These are phyloP conservation scores for Drosophila setifemur DNA, from an alignment of 1,140 invertebrate genomes.

Conservation along the genomic window DNA sequence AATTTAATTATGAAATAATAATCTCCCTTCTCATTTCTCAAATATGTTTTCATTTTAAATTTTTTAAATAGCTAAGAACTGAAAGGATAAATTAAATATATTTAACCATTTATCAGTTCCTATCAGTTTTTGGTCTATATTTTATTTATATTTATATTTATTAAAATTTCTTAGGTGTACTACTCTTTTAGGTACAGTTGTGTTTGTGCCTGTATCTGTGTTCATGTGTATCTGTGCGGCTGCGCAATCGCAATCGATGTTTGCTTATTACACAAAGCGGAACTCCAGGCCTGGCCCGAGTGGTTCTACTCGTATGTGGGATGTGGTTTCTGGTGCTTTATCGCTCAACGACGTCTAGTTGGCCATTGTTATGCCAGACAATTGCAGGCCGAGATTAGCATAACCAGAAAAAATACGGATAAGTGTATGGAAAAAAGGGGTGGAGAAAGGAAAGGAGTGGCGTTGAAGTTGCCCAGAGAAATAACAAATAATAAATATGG, in stretches of 20 bases:
- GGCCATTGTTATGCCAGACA: slow-evolving; percentile 54
- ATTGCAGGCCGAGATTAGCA: slow-evolving; percentile 44
- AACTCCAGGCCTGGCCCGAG: slow-evolving; percentile 49
- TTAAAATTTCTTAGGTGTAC: too few relatives aligned
- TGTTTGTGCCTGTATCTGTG: background rate
- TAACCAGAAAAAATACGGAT: slow-evolving; percentile 33
- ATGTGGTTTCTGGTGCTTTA: slow-evolving; percentile 27
- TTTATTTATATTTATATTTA: background rate
- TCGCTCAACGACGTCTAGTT: slow-evolving; percentile 25
- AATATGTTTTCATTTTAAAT: too few relatives aligned
- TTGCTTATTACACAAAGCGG: slow-evolving; percentile 70
- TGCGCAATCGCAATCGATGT: slow-evolving; percentile 47
- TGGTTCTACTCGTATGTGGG: slow-evolving; percentile 31
- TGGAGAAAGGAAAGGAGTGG: slow-evolving; percentile 22
- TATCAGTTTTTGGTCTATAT: background rate
- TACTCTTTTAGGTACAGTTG: slow-evolving; percentile 1
- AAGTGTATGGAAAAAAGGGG: background rate
- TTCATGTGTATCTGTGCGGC: slow-evolving; percentile 21
- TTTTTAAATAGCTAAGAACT: background rate
- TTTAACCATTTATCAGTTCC: too few relatives aligned
- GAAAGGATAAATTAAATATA: background rate
- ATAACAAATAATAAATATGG: background rate
- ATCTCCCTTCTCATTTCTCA: too few relatives aligned
- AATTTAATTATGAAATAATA: too few relatives aligned
- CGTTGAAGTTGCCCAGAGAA: background rate